phyloP scores from a whole-genome alignment of 1,140 invertebrate genomes.

The Apis cerana region DNA sequence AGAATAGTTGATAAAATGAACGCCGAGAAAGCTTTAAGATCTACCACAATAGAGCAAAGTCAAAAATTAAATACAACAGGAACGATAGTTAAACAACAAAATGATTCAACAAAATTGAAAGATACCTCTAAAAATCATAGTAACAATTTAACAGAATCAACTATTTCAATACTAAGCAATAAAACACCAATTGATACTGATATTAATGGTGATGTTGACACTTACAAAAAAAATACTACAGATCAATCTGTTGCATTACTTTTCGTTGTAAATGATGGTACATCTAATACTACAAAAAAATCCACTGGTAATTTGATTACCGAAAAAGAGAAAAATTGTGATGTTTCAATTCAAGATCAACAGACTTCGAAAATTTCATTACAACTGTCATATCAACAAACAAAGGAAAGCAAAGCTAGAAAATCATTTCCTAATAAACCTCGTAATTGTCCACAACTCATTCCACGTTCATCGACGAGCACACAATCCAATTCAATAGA shows the following conservation, averaged over 20 bases:
- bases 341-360: neutral
- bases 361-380: neutral
- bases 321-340: slow-evolving; percentile 1
- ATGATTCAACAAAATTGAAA: neutral
- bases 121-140: neutral
- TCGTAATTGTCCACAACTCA: slow-evolving; percentile 36
- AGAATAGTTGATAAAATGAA: slow-evolving; percentile 67
- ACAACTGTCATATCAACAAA: neutral
- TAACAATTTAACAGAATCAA: neutral
- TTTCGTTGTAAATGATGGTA: slow-evolving; percentile 26
- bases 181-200: neutral
- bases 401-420: slow-evolving; percentile 70
- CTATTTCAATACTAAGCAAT: neutral
- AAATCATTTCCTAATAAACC: slow-evolving; percentile 74
- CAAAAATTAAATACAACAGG: slow-evolving; percentile 22
- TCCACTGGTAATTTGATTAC: neutral
- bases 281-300: neutral
- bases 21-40: slow-evolving; percentile 60
- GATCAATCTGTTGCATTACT: slow-evolving; percentile 26
- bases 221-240: neutral
- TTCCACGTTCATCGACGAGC: slow-evolving; percentile 5
- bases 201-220: neutral
- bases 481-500: slow-evolving; percentile 42
- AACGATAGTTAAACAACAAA: neutral
- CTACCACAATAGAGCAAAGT: slow-evolving; percentile 16